These are phyloP conservation scores for Pyrgus malvae DNA, from an alignment of 2,888 invertebrate species.

Conservation along the genomic window DNA sequence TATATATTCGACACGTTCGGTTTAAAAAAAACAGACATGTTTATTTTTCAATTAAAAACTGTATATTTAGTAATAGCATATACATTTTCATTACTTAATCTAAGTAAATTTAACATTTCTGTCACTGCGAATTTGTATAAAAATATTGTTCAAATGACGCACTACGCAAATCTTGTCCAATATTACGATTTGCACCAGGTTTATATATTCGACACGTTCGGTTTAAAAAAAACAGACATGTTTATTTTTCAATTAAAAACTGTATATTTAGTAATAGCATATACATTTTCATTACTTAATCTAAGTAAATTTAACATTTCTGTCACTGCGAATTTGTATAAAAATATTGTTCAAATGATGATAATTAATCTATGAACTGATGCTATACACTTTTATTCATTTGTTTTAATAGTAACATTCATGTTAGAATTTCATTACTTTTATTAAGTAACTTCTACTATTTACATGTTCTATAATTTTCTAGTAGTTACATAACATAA, in stretches of 20 bases:
- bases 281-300: constrained; percentile 10
- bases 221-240: neutral
- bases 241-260: neutral
- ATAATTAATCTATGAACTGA: too few species aligned
- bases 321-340: constrained; percentile 5
- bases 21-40: neutral
- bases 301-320: constrained; percentile 1
- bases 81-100: constrained; percentile 9
- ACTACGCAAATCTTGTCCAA: too few species aligned
- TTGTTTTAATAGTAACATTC: too few species aligned
- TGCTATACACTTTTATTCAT: too few species aligned
- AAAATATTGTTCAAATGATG: constrained; percentile 17
- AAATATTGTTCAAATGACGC: constrained; percentile 17
- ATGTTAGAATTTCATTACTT: too few species aligned
- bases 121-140: constrained; percentile 7
- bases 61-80: constrained; percentile 13
- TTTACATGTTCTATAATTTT: too few species aligned
- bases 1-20: neutral
- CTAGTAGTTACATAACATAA: too few species aligned
- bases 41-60: neutral
- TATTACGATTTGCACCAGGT: too few species aligned
- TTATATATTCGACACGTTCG: neutral
- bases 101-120: neutral
- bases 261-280: constrained; percentile 13
- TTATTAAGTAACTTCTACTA: too few species aligned